Conservation (phyloP, 2,113 vertebrate species). For the Aptenodytes forsteri region DNA sequence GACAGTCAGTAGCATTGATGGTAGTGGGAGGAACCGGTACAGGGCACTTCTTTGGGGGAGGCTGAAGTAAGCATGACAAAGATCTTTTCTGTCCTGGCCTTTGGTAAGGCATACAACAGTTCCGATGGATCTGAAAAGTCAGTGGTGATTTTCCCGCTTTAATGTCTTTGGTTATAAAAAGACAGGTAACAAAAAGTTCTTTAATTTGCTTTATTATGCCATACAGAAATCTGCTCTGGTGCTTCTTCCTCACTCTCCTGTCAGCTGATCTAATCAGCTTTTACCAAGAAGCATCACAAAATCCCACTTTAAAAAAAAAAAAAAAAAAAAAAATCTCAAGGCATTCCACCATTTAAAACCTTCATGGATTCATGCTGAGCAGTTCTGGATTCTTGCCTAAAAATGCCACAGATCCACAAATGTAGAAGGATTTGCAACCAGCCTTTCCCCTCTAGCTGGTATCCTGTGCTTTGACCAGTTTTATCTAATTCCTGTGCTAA, state of each 20-base stretch:
- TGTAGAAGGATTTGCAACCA: not conserved
- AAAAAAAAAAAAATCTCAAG: not conserved
- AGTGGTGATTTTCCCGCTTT: not conserved
- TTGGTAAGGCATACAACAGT: not conserved
- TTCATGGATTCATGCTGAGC: not conserved
- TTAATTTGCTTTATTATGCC: not conserved
- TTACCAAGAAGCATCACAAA: not conserved
- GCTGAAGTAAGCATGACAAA: not conserved
- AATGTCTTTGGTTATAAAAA: not conserved
- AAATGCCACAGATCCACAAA: not conserved
- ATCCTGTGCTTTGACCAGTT: not conserved
- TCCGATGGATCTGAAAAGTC: not conserved
- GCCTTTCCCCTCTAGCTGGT: not conserved
- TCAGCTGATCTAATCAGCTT: not conserved
- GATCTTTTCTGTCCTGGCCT: not conserved
- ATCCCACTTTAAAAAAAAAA: not conserved
- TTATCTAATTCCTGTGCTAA: not conserved
- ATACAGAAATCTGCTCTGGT: not conserved
- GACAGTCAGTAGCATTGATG: not conserved
- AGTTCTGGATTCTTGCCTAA: not conserved
- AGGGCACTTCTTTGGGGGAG: not conserved
- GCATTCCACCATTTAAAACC: not conserved
- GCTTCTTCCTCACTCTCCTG: not conserved
- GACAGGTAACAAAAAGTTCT: not conserved
- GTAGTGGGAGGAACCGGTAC: not conserved